Evolutionary conservation across 2,888 invertebrate genomes (phyloP), one percentile per base, ranked within the genome.

Genomic region (Acanthosepion lycidas): DNA sequence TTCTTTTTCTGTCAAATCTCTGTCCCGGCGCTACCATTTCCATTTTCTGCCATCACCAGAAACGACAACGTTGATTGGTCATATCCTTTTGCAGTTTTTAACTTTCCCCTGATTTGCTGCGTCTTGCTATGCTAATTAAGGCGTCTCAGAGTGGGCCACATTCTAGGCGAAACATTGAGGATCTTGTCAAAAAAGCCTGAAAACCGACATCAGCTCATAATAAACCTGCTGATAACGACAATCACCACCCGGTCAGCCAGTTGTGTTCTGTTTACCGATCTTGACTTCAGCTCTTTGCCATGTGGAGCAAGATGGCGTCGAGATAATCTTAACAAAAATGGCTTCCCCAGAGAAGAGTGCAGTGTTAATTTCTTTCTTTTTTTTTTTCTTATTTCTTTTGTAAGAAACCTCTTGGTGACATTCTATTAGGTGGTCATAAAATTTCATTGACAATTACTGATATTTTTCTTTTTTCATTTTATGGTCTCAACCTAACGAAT

Each of bases 191-290:
- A 78, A 78, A 78, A 15, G n/a, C n/a, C 78, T 12, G 78, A 78
- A 33, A 78, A 78, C n/a, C n/a, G 78, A 18, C 78, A n/a, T 78
- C 78, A 78, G n/a, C 78, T 18, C 78, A 78, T 78, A 78, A 78
- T 78, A 78, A 78, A 78, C 78, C 78, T 33, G 78, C 78, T 78
- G 78, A 5, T 78, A 78, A 33, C 78, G 78, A 78, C 78, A 78
- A 78, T 78, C 78, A 78, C 78, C 78, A 78, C 78, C 78, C 78
- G 78, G 78, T 12, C 78, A 12, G 78, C 78, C 78, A 33, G 78
- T 33, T 78, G 78, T 78, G n/a, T 78, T 78, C 78, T 78, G 78
- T 78, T 78, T 78, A 78, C 78, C 78, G 78, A 78, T 78, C n/a
- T 33, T 18, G 78, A 78, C 15, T 78, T 78, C 12, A 78, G 78